phyloP scores from a whole-genome alignment of 2,888 invertebrate genomes.

The Hypolimnas misippus region DNA sequence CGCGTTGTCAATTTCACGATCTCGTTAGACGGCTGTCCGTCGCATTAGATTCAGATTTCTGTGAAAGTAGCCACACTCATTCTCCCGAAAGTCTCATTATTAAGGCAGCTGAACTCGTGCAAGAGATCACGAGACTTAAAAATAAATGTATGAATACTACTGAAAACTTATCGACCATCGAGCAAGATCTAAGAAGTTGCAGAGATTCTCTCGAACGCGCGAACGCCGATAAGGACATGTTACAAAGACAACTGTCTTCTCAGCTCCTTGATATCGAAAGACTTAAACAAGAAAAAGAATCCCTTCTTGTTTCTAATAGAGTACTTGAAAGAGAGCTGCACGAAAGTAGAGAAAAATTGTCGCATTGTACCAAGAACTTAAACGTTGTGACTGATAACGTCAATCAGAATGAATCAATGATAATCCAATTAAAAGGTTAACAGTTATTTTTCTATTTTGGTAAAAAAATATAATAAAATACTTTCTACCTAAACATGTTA shows the following conservation, averaged over 20 bases:
- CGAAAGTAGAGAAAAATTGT: conserved; percentile 87
- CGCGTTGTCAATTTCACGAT: conserved; percentile 87
- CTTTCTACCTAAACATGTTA: neutral
- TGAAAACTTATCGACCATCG: conserved; percentile 85
- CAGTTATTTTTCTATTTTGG: neutral
- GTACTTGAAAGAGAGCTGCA: conserved; percentile 89
- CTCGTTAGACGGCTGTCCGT: conserved; percentile 88
- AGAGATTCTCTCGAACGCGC: conserved; percentile 87
- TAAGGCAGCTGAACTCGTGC: conserved; percentile 90
- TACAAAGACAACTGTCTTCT: conserved; percentile 88
- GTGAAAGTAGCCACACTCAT: conserved; percentile 85
- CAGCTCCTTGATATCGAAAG: conserved; percentile 89
- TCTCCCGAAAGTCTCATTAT: conserved; percentile 89
- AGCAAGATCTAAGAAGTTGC: conserved; percentile 87
- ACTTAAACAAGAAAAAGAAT: conserved; percentile 90
- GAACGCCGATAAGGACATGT: conserved; percentile 88
- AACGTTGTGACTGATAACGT: conserved; percentile 87
- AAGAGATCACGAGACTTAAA: conserved; percentile 87
- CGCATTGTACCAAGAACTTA: conserved; percentile 86
- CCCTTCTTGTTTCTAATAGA: conserved; percentile 88
- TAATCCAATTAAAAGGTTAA: conserved; percentile 87
- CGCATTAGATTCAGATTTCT: conserved; percentile 88
- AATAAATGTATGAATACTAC: conserved; percentile 84
- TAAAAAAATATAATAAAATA: neutral
- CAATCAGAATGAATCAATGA: conserved; percentile 87